Base-by-base conservation (phyloP, 2,113 vertebrate species). In the Amazona guildingii region DNA sequence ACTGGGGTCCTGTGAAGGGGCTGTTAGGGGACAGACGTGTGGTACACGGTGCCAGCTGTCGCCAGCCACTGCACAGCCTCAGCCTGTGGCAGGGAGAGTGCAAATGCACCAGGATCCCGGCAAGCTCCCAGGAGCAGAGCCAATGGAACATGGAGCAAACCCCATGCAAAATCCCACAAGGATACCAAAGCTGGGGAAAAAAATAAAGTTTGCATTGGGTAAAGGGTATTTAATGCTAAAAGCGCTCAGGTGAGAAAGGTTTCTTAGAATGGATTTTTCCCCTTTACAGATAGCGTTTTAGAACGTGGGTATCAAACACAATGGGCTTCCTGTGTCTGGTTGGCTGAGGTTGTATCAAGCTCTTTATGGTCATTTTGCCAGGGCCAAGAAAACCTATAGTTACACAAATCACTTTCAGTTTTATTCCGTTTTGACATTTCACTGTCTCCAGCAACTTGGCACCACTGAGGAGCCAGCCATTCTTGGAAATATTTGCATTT, bases 321-420 rank as follows among this genome's bases (percentile, higher is more conserved):
- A 70, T 0, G 0, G n/a, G 92, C 35, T 72, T 52, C 66, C 78
- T 74, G 52, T 85, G 51, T 52, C 84, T 37, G 13, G 27, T 49
- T 3, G 8, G 72, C 66, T 62, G 76, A 37, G 83, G 55, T 75
- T 92, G 51, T 44, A 51, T 81, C 90, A 70, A 7, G 51, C 33
- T 83, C 31, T 55, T 69, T 10, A 35, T 28, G 48, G 72, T 18
- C 69, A 86, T 83, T 90, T 74, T 37, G 54, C 64, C 82, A 86
- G 67, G 67, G 74, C 87, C 79, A 72, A 67, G 76, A 24, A 80
- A 77, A 80, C 35, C 17, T 83, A 67, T 75, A 31, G 83, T 39
- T 78, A 91, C 84, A 91, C 75, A 89, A 94, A 94, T 86, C 88
- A 61, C 90, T 88, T 93, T 55, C 86, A 59, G 64, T 93, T 90